A percentile compares a stretch with the other conserved stretches of the same genome.
phyloP scores from a whole-genome alignment of 2,797 vertebrate genomes.

The Gastrophryne carolinensis region DNA sequence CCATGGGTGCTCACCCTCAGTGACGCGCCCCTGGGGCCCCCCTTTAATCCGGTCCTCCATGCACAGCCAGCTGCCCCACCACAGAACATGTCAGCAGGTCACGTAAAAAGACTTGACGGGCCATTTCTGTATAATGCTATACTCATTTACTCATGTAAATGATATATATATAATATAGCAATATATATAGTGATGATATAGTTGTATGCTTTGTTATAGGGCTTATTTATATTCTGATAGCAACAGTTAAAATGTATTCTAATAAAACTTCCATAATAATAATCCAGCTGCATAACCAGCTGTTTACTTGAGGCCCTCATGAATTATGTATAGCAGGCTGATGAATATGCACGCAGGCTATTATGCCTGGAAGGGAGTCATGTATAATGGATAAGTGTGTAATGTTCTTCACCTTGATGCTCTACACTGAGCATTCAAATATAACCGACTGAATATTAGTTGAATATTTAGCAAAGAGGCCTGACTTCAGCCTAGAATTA shows the following conservation, averaged over 20 bases:
- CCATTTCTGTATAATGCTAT: too few relatives aligned
- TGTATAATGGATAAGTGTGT: slow-evolving; percentile 70
- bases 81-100: too few relatives aligned
- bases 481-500: neutral
- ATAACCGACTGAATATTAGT: neutral
- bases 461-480: neutral
- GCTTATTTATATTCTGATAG: neutral
- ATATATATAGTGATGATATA: neutral
- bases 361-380: slow-evolving; percentile 62
- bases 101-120: too few relatives aligned
- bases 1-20: too few relatives aligned
- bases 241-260: neutral
- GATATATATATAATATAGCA: too few relatives aligned
- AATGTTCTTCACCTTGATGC: slow-evolving; percentile 64
- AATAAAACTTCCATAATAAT: slow-evolving; percentile 52
- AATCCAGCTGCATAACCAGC: slow-evolving; percentile 58
- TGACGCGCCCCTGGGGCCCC: too few relatives aligned
- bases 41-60: too few relatives aligned
- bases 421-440: slow-evolving; percentile 39
- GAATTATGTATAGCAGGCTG: slow-evolving; percentile 66
- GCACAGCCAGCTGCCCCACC: too few relatives aligned
- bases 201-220: neutral
- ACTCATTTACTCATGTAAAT: too few relatives aligned
- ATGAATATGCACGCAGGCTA: slow-evolving; percentile 68
- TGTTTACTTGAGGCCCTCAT: slow-evolving; percentile 60